A percentile compares a stretch with the other conserved stretches of the same genome.
phyloP scores from a whole-genome alignment of 2,888 invertebrate species.

The Stegophylla sp. region DNA sequence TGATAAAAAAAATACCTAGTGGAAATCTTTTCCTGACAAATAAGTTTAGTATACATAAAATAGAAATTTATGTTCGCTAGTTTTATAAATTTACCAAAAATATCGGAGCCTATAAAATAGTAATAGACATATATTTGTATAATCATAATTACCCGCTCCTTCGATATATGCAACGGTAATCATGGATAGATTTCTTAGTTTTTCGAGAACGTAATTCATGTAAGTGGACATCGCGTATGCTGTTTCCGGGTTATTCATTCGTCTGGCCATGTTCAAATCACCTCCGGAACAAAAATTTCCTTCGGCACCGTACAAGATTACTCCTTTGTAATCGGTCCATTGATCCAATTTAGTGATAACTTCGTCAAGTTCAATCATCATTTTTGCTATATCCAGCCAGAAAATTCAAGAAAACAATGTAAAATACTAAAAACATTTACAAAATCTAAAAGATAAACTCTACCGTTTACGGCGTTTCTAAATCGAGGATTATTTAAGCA shows the following conservation, averaged over 20 bases:
- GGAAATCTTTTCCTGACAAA: too few relatives aligned
- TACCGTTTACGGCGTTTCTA: constrained; percentile 67
- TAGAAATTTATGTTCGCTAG: too few relatives aligned
- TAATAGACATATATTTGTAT: not conserved
- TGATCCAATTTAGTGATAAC: constrained; percentile 65
- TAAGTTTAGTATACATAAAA: too few relatives aligned
- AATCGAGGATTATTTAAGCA: constrained; percentile 65
- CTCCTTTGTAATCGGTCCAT: constrained; percentile 66
- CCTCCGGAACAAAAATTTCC: constrained; percentile 69
- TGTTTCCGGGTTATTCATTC: constrained; percentile 63
- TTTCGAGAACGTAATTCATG: constrained; percentile 66
- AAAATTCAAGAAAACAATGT: not conserved
- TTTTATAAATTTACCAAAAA: too few relatives aligned
- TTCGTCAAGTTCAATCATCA: constrained; percentile 68
- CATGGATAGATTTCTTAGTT: constrained; percentile 66
- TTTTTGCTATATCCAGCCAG: too few relatives aligned
- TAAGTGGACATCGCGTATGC: constrained; percentile 66
- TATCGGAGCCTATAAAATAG: too few relatives aligned
- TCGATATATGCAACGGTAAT: constrained; percentile 67
- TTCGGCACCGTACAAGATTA: constrained; percentile 66
- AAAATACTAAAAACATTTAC: not conserved
- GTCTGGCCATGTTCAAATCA: constrained; percentile 66
- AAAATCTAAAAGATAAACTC: constrained; percentile 1
- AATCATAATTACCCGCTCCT: constrained; percentile 64
- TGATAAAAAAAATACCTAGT: too few relatives aligned